Evolutionary conservation across 2,888 invertebrate species (phyloP).

Genomic region (Coelogynopora nodosa): DNA sequence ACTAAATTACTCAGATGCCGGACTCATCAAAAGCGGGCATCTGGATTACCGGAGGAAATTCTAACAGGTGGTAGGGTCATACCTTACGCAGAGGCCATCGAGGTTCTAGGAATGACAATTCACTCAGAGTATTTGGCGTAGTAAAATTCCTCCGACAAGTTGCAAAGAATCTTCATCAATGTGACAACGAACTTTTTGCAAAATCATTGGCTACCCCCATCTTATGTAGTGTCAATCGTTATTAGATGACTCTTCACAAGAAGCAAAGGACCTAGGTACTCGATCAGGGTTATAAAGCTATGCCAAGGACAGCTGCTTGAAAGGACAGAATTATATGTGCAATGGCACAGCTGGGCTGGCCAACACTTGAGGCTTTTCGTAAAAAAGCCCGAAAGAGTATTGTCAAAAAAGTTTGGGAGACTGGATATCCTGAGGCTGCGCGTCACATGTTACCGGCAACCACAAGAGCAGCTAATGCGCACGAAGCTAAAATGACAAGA

Average conservation of each 20-base stretch:
- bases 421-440: too few species aligned
- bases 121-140: constrained; percentile 5
- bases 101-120: constrained; percentile 14
- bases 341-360: constrained; percentile 7
- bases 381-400: constrained; percentile 1
- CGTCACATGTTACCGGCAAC: too few species aligned
- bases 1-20: constrained; percentile 17
- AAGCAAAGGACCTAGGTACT: neutral
- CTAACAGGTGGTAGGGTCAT: neutral
- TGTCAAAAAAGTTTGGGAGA: constrained; percentile 9
- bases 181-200: constrained; percentile 15
- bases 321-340: constrained; percentile 16
- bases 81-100: constrained; percentile 21
- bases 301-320: constrained; percentile 22
- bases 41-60: neutral
- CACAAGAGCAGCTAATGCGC: too few species aligned
- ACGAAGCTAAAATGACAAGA: too few species aligned
- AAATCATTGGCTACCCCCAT: constrained; percentile 1
- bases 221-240: constrained; percentile 10
- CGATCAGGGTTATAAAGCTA: constrained; percentile 4
- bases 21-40: constrained; percentile 19
- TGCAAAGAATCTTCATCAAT: constrained; percentile 11
- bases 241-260: constrained; percentile 22
- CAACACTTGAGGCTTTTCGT: constrained; percentile 13
- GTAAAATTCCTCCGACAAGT: neutral